phyloP scores from a whole-genome alignment of 1,140 invertebrate species.

The Agrypnia vestita region DNA sequence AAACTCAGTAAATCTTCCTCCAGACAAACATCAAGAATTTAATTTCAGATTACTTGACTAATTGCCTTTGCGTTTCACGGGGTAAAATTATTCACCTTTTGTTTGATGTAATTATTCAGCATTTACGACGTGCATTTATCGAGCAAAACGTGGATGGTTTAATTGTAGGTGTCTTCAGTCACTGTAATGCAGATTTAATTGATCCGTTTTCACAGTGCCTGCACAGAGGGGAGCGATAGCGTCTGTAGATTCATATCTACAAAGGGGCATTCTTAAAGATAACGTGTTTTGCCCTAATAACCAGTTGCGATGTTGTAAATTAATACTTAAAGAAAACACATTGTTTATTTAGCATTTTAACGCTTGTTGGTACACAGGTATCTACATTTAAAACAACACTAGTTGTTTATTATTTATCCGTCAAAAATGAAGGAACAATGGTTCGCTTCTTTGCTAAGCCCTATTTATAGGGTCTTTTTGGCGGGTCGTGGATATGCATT shows the following conservation, averaged over 20 bases:
- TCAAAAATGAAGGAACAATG: too few relatives aligned
- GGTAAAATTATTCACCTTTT: constrained; percentile 56
- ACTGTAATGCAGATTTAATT: constrained; percentile 59
- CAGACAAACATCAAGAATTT: constrained; percentile 23
- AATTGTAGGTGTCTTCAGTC: constrained; percentile 46
- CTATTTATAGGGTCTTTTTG: too few relatives aligned
- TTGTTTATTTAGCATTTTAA: too few relatives aligned
- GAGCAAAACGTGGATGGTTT: constrained; percentile 22
- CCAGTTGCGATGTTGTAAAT: constrained; percentile 15
- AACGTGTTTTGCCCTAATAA: constrained; percentile 26
- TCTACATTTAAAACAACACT: neutral
- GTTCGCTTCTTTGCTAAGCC: too few relatives aligned
- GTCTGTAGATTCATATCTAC: constrained; percentile 17
- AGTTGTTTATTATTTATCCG: too few relatives aligned
- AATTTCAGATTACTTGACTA: constrained; percentile 45
- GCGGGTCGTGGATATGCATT: too few relatives aligned
- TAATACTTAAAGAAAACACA: neutral
- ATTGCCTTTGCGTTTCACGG: constrained; percentile 49
- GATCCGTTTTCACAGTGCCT: constrained; percentile 55
- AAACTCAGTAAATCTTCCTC: neutral
- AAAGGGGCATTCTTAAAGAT: neutral
- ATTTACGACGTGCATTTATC: constrained; percentile 25
- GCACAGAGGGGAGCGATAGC: constrained; percentile 23
- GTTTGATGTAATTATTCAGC: constrained; percentile 50
- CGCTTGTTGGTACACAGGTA: neutral